These are phyloP conservation scores for Morpho deidamia DNA, from an alignment of 2,888 invertebrate species.

Conservation along the genomic window DNA sequence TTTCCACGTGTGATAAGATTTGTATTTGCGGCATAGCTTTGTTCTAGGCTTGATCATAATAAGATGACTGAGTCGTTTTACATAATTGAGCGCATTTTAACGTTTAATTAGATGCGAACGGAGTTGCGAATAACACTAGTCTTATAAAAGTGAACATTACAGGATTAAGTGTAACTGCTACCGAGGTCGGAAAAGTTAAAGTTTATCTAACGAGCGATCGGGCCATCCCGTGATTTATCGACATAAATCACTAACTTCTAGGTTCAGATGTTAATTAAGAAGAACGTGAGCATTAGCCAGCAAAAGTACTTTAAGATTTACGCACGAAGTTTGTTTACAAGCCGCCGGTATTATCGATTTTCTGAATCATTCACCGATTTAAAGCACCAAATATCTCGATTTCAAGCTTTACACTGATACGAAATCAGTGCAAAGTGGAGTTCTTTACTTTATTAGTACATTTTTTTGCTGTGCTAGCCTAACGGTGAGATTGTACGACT, in stretches of 20 bases:
- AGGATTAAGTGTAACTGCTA: neutral
- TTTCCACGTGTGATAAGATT: too few relatives aligned
- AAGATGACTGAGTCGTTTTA: too few relatives aligned
- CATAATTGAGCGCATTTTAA: too few relatives aligned
- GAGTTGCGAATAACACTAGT: too few relatives aligned
- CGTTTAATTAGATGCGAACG: too few relatives aligned
- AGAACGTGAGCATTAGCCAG: slow-evolving; percentile 28
- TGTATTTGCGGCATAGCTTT: too few relatives aligned
- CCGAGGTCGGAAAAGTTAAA: neutral
- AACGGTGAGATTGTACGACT: too few relatives aligned
- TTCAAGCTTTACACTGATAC: neutral
- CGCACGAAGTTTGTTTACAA: slow-evolving; percentile 37
- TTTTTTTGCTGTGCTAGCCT: too few relatives aligned
- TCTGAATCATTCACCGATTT: slow-evolving; percentile 40
- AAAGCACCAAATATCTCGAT: slow-evolving; percentile 29
- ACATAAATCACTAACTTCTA: slow-evolving; percentile 9
- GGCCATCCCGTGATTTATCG: slow-evolving; percentile 3
- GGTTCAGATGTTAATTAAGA: slow-evolving; percentile 19
- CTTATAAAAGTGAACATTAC: too few relatives aligned
- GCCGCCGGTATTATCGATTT: slow-evolving; percentile 40
- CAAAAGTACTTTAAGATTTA: slow-evolving; percentile 28
- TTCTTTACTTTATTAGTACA: too few relatives aligned
- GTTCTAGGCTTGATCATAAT: too few relatives aligned
- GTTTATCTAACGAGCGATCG: neutral
- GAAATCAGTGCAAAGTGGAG: too few relatives aligned